Conservation (phyloP, 2,797 vertebrate species). For the Danionella dracula region DNA sequence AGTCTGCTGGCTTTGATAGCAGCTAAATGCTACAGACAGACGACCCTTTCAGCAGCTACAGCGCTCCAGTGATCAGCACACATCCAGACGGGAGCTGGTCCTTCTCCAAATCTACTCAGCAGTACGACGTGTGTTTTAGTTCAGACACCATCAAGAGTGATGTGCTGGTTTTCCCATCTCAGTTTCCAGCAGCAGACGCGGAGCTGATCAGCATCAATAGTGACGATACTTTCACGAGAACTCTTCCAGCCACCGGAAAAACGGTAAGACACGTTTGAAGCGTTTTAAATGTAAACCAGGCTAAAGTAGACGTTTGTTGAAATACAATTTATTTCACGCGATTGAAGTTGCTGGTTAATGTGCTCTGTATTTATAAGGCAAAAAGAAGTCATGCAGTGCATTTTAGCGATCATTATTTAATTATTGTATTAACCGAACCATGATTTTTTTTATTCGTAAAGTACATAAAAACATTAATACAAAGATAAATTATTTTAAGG, state of each 20-base stretch:
- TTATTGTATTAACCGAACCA: too few species aligned
- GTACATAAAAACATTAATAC: too few species aligned
- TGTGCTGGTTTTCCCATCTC: conserved; percentile 33
- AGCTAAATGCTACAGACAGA: conserved; percentile 39
- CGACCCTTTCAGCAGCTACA: conserved; percentile 27
- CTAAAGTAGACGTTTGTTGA: too few species aligned
- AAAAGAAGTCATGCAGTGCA: too few species aligned
- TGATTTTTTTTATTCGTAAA: too few species aligned
- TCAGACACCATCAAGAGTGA: conserved; percentile 43
- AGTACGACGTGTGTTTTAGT: conserved; percentile 36
- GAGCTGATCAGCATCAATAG: conserved; percentile 32
- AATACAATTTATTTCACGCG: too few species aligned
- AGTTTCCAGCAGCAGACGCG: conserved; percentile 29
- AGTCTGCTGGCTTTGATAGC: conserved; percentile 39
- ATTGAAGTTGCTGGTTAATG: too few species aligned
- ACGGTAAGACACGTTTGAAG: too few species aligned
- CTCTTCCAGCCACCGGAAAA: not conserved
- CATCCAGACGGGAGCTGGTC: conserved; percentile 28
- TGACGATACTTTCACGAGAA: conserved; percentile 12
- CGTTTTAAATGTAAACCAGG: too few species aligned
- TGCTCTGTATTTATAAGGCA: too few species aligned
- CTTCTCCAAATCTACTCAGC: conserved; percentile 38
- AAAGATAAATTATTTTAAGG: too few species aligned
- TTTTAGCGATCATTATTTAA: too few species aligned
- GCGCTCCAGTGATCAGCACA: conserved; percentile 18